A percentile compares a stretch with the other conserved stretches of the same genome.
phyloP scores from a whole-genome alignment of 2,113 vertebrate species.

The Jacana jacana region DNA sequence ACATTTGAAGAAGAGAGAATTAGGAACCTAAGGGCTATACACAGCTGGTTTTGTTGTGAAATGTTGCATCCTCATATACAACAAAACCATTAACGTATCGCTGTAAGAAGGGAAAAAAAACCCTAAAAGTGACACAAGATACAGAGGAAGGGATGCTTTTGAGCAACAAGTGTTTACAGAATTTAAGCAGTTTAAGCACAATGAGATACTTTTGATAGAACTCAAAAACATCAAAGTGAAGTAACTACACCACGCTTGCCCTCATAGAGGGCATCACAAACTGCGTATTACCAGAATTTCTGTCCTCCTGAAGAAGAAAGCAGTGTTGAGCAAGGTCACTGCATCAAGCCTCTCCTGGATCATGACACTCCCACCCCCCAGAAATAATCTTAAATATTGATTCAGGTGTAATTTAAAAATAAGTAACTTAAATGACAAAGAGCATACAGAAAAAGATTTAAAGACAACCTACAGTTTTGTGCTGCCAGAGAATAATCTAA shows the following conservation, averaged over 20 bases:
- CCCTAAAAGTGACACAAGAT: neutral
- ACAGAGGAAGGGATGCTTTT: neutral
- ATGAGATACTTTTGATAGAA: neutral
- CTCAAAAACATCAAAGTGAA: neutral
- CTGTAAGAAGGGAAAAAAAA: neutral
- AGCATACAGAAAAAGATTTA: neutral
- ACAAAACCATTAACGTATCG: neutral
- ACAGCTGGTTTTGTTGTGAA: neutral
- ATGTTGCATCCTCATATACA: neutral
- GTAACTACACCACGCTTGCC: neutral
- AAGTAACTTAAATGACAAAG: neutral
- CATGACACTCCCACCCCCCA: rapidly evolving
- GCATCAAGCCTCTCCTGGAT: neutral
- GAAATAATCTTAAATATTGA: neutral
- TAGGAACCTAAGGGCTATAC: neutral
- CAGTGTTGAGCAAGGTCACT: neutral
- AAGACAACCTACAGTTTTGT: neutral
- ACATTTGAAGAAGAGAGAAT: neutral
- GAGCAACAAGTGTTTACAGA: neutral
- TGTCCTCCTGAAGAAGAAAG: neutral
- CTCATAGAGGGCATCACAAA: neutral
- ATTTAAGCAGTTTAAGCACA: neutral
- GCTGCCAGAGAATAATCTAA: neutral
- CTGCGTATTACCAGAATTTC: neutral
- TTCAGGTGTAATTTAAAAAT: neutral